Base-by-base conservation (phyloP, 2,797 vertebrate genomes). In the Thunnus albacares region DNA sequence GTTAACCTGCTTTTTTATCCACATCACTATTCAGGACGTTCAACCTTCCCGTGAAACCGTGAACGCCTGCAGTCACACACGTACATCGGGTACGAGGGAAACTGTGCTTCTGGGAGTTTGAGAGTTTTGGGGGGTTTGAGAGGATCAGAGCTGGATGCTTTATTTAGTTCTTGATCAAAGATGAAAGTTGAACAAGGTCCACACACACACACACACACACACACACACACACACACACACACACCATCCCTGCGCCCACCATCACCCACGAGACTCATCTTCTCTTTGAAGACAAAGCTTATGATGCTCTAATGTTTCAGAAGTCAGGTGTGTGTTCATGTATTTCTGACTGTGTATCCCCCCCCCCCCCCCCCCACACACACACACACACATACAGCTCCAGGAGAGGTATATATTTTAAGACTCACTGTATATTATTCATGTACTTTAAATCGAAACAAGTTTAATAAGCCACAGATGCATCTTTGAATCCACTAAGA, bases 221-320 rank as follows among this genome's bases (percentile, higher is more conserved):
- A 52, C 24, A 22, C 66, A 76, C 45, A 71, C 73, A 56, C 47
- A 43, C 51, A 52, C 15, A 68, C 33, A 22, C 6, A 45, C 33
- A 59, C 9, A 24, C 18, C 28, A 22, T 17, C 1, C 0, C 18
- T n/a, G n/a, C 12, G 26, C 26, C n/a, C 47, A 73, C 56, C 26
- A 18, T 18, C 41, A 56, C 61, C 24, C n/a, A 52, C 51, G 22
- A 45, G n/a, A 63, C 52, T 63, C 67, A 9, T 15, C 55, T 70
- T 51, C 61, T 79, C 71, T 83, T 76, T 80, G 72, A 83, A 76
- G 81, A 79, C 65, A 30, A 75, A 75, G 15, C 51, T 59, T 57
- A 68, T 72, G 65, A 55, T 55, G 12, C 70, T 47, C 18, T 30
- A 66, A 26, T 35, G 58, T 57, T 61, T 58, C 24, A 63, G 47